phyloP scores from a whole-genome alignment of 2,888 invertebrate species.

The Pheosia tremula region DNA sequence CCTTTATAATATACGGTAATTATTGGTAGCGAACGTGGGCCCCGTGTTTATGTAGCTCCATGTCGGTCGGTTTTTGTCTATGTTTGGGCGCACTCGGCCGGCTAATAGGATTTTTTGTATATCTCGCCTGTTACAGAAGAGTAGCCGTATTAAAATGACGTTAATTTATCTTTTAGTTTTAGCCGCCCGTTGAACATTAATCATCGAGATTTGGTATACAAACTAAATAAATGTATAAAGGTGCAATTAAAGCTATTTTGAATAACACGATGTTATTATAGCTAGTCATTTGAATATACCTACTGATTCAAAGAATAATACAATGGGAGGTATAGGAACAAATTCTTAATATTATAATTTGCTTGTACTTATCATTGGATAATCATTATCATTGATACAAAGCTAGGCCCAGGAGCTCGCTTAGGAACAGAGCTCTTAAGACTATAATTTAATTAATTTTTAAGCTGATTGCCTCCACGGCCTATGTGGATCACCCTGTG shows the following conservation, averaged over 20 bases:
- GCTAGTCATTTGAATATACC: background rate
- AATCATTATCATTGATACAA: too few species aligned
- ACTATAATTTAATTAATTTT: too few species aligned
- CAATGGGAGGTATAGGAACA: background rate
- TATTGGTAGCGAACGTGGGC: conserved; percentile 65
- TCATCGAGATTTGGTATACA: conserved; percentile 54
- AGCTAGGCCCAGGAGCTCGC: too few species aligned
- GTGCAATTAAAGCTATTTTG: conserved; percentile 27
- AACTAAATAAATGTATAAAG: conserved; percentile 45
- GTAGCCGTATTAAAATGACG: conserved; percentile 69
- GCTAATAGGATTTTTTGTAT: conserved; percentile 76
- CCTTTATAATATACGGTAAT: conserved; percentile 76
- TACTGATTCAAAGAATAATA: background rate
- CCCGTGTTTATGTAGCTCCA: conserved; percentile 57
- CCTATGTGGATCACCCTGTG: too few species aligned
- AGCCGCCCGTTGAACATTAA: conserved; percentile 56
- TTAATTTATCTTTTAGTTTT: conserved; percentile 65
- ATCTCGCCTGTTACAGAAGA: conserved; percentile 51
- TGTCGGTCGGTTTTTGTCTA: conserved; percentile 64
- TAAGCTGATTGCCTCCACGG: too few species aligned
- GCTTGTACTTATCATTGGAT: background rate
- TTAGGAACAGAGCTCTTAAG: too few species aligned
- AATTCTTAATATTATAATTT: background rate
- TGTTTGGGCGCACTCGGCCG: conserved; percentile 65
- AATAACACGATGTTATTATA: conserved; percentile 10